A percentile compares a stretch with the other conserved stretches of the same genome.
These are phyloP conservation scores for Liparis tanakae DNA, from an alignment of 2,797 vertebrate species.

Conservation along the genomic window DNA sequence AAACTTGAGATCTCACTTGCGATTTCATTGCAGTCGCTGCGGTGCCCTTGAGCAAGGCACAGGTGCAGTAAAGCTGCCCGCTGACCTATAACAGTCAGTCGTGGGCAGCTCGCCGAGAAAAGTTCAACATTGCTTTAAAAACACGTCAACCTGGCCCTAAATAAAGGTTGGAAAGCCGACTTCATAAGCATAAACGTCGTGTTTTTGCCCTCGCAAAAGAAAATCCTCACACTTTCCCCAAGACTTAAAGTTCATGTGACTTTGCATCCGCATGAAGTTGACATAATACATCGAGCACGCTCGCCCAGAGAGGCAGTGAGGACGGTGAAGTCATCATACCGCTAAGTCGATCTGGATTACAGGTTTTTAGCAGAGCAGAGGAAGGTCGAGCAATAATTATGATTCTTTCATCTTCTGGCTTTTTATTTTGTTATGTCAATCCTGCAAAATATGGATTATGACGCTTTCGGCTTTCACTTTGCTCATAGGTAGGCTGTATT, in stretches of 20 bases:
- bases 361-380: constrained; percentile 69
- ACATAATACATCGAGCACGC: constrained; percentile 36
- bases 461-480: constrained; percentile 41
- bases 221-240: neutral
- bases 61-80: constrained; percentile 6
- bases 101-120: neutral
- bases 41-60: constrained; percentile 31
- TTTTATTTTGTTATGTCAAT: constrained; percentile 65
- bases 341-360: constrained; percentile 76
- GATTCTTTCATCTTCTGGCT: constrained; percentile 68
- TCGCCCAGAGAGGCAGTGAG: constrained; percentile 37
- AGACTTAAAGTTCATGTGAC: constrained; percentile 50
- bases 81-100: neutral
- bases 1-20: constrained; percentile 2
- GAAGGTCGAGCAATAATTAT: constrained; percentile 71
- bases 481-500: constrained; percentile 3
- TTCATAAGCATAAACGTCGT: constrained; percentile 28
- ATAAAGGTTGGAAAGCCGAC: constrained; percentile 22
- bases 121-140: constrained; percentile 25
- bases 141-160: constrained; percentile 10
- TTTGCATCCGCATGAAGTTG: constrained; percentile 53
- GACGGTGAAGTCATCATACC: constrained; percentile 66
- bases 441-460: constrained; percentile 66
- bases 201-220: constrained; percentile 22
- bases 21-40: neutral